phyloP scores from a whole-genome alignment of 2,113 vertebrate species.

The Terrapene triunguis region DNA sequence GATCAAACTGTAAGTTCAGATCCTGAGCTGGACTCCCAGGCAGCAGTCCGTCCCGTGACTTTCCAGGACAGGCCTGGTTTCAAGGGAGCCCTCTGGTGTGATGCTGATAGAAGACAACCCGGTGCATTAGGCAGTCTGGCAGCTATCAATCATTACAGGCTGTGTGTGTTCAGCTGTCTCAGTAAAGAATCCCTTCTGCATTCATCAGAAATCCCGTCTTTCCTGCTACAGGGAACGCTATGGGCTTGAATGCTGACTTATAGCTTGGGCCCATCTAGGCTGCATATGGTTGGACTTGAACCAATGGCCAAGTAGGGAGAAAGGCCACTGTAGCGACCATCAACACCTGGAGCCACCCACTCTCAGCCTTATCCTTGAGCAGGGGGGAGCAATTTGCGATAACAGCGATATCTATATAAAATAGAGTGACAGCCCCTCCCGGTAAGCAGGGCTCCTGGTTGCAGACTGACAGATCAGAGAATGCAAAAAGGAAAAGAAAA shows the following conservation, averaged over 20 bases:
- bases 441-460: fast-evolving
- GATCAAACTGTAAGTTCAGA: not conserved
- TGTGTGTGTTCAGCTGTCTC: not conserved
- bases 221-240: not conserved
- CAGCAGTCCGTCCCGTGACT: not conserved
- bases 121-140: not conserved
- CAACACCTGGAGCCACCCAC: not conserved
- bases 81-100: not conserved
- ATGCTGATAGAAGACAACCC: not conserved
- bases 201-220: not conserved
- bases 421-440: conserved; percentile 38
- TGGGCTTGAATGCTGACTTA: not conserved
- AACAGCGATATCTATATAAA: conserved; percentile 4
- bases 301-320: not conserved
- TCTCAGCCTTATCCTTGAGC: not conserved
- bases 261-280: not conserved
- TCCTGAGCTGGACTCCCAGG: fast-evolving
- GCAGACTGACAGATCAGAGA: conserved; percentile 70
- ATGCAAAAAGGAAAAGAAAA: not conserved
- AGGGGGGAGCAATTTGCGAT: not conserved
- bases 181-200: not conserved
- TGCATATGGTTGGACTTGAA: fast-evolving
- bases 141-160: fast-evolving
- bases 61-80: fast-evolving
- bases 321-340: fast-evolving